Evolutionary conservation across 2,113 vertebrate species (phyloP), one percentile per base, ranked within the genome.

Genomic region (Dipodomys spectabilis): DNA sequence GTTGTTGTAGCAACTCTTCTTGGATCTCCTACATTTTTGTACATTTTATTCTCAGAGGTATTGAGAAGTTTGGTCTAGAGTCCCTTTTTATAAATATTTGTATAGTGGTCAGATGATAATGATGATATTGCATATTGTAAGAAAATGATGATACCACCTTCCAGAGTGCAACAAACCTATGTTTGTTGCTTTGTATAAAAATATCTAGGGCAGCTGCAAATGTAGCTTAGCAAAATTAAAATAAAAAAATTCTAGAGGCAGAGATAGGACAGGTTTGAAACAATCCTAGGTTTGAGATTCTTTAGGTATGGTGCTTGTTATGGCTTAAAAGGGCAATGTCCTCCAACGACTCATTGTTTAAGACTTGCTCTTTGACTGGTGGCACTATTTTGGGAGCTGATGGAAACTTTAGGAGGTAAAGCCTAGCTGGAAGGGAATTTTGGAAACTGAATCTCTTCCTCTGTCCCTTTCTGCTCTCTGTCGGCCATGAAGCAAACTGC

Each of bases 261-360:
- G 77, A 74, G 39, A 32, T 45, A 85, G 60, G 60, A 30, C 2
- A 90, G 22, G 15, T 87, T 89, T 92, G 32, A 78, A 95, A 67
- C 16, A 79, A 79, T 62, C 25, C 19, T 65, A 82, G 91, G 20
- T 78, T 84, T 28, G 44, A 73, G 19, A 0, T 86, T 79, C 20
- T 39, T 92, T 11, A 60, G 53, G 5, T 77, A 5, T 45, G 30
- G 90, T 75, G n/a, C 4, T 62, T 74, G n/a, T n/a, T 74, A 30
- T 44, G 35, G 32, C 13, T 77, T 27, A 27, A 30, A 77, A 28
- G 9, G 45, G 11, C 6, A 77, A 77, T 49, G 39, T 77, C 44
- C 2, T 49, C 7, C 6, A 30, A 8, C 15, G 74, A 5, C 74
- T 28, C 11, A 49, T 10, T 49, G 74, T 44, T 45, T 1, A 74